Conservation (phyloP, 2,113 vertebrate species). For the Sardina pilchardus region DNA sequence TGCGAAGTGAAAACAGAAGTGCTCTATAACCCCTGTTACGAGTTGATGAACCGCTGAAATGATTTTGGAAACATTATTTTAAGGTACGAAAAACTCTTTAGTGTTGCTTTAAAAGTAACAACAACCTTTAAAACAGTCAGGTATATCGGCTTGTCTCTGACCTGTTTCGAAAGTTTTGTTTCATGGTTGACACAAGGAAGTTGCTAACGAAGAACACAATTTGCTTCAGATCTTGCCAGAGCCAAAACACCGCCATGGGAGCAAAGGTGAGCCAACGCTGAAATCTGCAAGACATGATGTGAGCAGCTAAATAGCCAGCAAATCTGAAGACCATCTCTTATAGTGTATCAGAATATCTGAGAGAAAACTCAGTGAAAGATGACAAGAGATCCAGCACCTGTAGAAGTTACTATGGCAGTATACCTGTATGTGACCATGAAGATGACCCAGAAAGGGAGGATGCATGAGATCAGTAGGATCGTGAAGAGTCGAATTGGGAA, state of each 20-base stretch:
- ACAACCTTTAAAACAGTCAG: not conserved
- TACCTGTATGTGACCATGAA: slow-evolving; percentile 52
- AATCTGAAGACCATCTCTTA: not conserved
- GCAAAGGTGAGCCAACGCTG: slow-evolving; percentile 32
- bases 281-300: slow-evolving; percentile 44
- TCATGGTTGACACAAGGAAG: slow-evolving; percentile 18
- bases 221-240: slow-evolving; percentile 32
- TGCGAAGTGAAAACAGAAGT: no score
- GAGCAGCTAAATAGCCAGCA: not conserved
- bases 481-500: slow-evolving; percentile 40
- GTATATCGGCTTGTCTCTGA: not conserved
- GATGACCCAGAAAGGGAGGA: slow-evolving; percentile 38
- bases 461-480: slow-evolving; percentile 47
- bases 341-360: not conserved
- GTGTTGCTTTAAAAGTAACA: no score
- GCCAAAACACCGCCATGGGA: slow-evolving; percentile 26
- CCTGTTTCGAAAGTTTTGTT: slow-evolving; percentile 3
- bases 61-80: no score
- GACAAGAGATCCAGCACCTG: not conserved
- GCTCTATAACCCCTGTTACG: no score
- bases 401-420: slow-evolving; percentile 16
- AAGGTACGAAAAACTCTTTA: no score
- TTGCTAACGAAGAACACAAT: slow-evolving; percentile 2
- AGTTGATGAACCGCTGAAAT: no score
- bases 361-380: not conserved